Evolutionary conservation across 2,888 invertebrate genomes (phyloP), one percentile per base, ranked within the genome.

Genomic region (Polylopha cassiicola): DNA sequence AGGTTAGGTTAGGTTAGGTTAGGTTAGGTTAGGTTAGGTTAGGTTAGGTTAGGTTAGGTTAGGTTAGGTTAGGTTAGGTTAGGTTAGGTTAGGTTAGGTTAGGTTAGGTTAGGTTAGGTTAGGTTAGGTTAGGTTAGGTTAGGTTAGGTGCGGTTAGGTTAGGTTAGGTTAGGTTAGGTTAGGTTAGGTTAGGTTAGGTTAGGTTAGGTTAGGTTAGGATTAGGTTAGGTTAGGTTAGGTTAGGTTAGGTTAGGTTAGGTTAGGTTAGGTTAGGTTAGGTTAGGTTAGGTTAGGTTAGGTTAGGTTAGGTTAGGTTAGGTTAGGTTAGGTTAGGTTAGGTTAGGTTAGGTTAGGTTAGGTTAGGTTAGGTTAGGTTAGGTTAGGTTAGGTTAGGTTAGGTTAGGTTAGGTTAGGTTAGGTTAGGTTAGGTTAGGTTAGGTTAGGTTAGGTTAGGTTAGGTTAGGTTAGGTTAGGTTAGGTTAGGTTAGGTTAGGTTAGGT

Each of bases 261-360:
- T 39, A 44, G 39, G 44, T 44, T 42, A 37, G 42, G 42, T 42
- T 42, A 42, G 42, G 43, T 43, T 43, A 43, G 43, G 43, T 43
- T 37, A 28, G 41, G 41, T 41, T 41, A 41, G 41, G 41, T 41
- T 41, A 41, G 41, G 43, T 43, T 44, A 44, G 44, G 44, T 44
- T 44, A 44, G 44, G 44, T 44, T 44, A 41, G 37, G 39, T 37
- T 39, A 34, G 39, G 36, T 36, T 37, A 43, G 43, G 44, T 44
- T 44, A 39, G 44, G 44, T 44, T 39, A 36, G 38, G 43, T 43
- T 43, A 44, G 44, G 44, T 44, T 44, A 39, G 39, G 44, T 44
- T 44, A 37, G 44, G 44, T 44, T 44, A 44, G 44, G 44, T 44
- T 44, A 39, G 37, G 38, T 43, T 43, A 33, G 34, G 43, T 39